phyloP scores from a whole-genome alignment of 2,113 vertebrate species.

The Eretmodus cyanostictus region DNA sequence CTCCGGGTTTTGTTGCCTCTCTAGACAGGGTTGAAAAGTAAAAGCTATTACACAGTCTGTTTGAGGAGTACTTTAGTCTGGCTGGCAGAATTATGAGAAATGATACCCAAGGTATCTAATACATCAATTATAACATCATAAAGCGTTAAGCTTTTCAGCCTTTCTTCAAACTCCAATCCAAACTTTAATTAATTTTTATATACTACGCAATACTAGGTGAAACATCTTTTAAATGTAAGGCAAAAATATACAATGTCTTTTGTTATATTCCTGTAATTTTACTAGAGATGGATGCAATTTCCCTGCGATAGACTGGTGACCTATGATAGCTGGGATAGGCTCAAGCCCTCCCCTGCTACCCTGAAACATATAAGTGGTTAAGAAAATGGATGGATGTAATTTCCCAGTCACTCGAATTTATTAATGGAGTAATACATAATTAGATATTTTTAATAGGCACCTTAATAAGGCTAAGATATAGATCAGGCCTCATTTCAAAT shows the following conservation, averaged over 20 bases:
- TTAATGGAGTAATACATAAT: not conserved
- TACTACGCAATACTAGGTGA: not conserved
- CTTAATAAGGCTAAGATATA: not conserved
- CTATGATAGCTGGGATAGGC: not conserved
- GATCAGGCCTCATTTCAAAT: not conserved
- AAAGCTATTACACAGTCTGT: slow-evolving; percentile 2
- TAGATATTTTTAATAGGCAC: not conserved
- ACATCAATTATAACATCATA: not conserved
- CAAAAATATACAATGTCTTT: not conserved
- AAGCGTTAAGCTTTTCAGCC: not conserved
- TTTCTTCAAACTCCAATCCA: not conserved
- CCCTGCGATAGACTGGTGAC: not conserved
- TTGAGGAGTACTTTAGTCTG: not conserved
- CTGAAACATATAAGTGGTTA: not conserved
- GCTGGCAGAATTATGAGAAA: not conserved
- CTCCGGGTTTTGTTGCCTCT: not conserved
- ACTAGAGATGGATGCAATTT: not conserved
- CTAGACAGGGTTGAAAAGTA: not conserved
- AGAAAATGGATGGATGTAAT: not conserved
- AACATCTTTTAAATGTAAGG: not conserved
- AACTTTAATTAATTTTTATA: not conserved
- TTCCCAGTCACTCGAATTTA: not conserved
- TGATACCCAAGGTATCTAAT: not conserved
- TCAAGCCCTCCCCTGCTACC: not conserved
- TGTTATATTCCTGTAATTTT: not conserved